Evolutionary conservation across 53 echinoderm and acorn worm species (phyloP), one percentile per base, ranked within the genome.

Genomic region (Crossaster papposus): DNA sequence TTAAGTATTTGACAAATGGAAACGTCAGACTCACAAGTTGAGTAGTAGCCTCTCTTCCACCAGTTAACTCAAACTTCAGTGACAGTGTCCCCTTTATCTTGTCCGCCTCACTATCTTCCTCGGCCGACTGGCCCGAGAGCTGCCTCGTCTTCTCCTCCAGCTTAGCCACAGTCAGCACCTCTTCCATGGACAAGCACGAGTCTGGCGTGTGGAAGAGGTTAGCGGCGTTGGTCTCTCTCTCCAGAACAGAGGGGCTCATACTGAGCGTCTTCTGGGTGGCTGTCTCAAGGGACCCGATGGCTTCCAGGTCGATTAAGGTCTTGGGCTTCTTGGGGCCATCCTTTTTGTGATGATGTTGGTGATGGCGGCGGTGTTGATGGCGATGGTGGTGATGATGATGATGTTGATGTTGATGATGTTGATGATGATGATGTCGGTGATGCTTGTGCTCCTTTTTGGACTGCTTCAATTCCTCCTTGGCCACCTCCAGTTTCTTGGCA

Each of bases 191-290:
- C 50, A 84, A 51, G n/a, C 78, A 81, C 0, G 96, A 94, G 23
- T 86, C 86, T 1, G 90, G 65, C 13, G 93, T 90, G 28, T 83
- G 86, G 81, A 92, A 94, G 23, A 95, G 83, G 86, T 95, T 95
- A 70, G 93, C 93, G 0, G 94, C 92, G 79, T 95, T 98, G 36
- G 93, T 93, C 22, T 92, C 89, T 18, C 92, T 80, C 55, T 94
- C 93, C 78, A 93, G 92, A 28, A 93, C 93, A 36, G 93, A 90
- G 24, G 96, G 94, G 64, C 96, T 98, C 94, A 94, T 97, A 73
- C 90, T 94, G 10, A 97, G 94, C 13, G 97, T 95, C 64, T 92
- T 95, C 90, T 98, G 94, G 18, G 98, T 97, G 44, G 98, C 98
- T 30, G 90, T 96, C 89, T 98, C 99, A 50, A 98, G 77, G 58